Percentiles rank a stretch among this genome's conserved stretches.
These are phyloP conservation scores for Botia almorhae DNA, from an alignment of 2,797 vertebrate genomes.

Conservation along the genomic window DNA sequence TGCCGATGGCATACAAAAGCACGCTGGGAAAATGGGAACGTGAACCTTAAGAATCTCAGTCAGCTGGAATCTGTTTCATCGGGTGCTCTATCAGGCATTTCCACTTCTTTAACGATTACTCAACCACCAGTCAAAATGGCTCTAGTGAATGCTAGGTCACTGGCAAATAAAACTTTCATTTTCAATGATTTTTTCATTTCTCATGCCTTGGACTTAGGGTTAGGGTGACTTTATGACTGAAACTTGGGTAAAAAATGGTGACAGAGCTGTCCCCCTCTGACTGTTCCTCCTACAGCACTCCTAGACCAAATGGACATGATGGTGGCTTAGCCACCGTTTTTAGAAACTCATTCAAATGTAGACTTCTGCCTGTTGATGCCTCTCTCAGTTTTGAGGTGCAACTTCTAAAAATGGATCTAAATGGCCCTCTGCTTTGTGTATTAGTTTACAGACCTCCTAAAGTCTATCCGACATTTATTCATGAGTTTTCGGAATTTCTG, in stretches of 20 bases:
- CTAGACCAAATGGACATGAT: not conserved
- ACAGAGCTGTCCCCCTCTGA: too few species aligned
- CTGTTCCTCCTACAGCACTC: too few species aligned
- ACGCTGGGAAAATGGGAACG: too few species aligned
- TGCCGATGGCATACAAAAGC: too few species aligned
- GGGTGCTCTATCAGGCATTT: not conserved
- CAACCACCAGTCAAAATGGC: not conserved
- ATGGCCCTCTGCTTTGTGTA: not conserved
- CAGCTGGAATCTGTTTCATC: too few species aligned
- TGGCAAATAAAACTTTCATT: too few species aligned
- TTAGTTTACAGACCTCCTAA: not conserved
- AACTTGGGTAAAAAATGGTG: too few species aligned
- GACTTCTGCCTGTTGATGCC: not conserved
- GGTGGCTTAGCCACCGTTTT: not conserved
- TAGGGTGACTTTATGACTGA: too few species aligned
- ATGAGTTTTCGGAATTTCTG: not conserved
- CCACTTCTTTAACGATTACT: not conserved
- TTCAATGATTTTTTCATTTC: too few species aligned
- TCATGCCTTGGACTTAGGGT: too few species aligned
- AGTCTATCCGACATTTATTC: not conserved
- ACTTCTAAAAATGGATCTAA: not conserved
- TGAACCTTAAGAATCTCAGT: too few species aligned
- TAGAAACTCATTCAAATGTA: constrained; percentile 15
- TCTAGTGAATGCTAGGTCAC: constrained; percentile 13
- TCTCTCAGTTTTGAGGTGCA: not conserved